Conservation (phyloP, 2,888 invertebrate species). For the Drosophila meridiana region DNA sequence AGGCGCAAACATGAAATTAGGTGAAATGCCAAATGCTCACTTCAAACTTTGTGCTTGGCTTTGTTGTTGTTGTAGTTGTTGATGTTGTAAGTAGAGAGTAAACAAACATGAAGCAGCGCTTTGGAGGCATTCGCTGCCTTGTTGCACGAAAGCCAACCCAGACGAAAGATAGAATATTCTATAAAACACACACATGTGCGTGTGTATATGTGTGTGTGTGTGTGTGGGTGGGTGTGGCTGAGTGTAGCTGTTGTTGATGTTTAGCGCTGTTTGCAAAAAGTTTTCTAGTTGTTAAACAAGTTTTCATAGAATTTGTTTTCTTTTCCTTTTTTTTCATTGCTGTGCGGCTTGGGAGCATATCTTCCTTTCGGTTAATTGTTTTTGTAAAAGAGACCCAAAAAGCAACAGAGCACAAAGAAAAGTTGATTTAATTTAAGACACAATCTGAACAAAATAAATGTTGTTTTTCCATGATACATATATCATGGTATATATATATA, state of each 20-base stretch:
- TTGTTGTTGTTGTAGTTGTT: slow-evolving; percentile 25
- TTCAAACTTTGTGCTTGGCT: slow-evolving; percentile 39
- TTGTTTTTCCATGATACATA: not conserved
- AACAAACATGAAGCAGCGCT: slow-evolving; percentile 55
- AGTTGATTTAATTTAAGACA: slow-evolving; percentile 20
- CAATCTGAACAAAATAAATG: slow-evolving; percentile 9
- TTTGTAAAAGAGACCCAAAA: slow-evolving; percentile 3
- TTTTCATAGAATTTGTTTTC: slow-evolving; percentile 44
- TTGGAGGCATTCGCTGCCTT: slow-evolving; percentile 45
- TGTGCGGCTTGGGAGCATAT: not conserved
- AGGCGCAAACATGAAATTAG: slow-evolving; percentile 34
- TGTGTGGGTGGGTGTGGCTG: not conserved
- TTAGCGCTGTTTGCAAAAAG: slow-evolving; percentile 49
- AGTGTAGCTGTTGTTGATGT: slow-evolving; percentile 32
- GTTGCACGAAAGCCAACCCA: slow-evolving; percentile 17
- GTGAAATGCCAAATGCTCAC: slow-evolving; percentile 45
- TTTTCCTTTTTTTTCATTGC: slow-evolving; percentile 16
- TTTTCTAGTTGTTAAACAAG: slow-evolving; percentile 65
- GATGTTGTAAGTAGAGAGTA: slow-evolving; percentile 43
- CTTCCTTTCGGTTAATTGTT: slow-evolving; percentile 38
- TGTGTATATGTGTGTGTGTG: slow-evolving; percentile 4
- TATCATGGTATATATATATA: not conserved
- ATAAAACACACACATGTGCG: slow-evolving; percentile 8
- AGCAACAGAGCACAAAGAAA: not conserved
- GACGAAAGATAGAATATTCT: slow-evolving; percentile 9